Evolutionary conservation across 2,888 invertebrate genomes (phyloP), one percentile per base, ranked within the genome.

Genomic region (Ernsta delagoae): DNA sequence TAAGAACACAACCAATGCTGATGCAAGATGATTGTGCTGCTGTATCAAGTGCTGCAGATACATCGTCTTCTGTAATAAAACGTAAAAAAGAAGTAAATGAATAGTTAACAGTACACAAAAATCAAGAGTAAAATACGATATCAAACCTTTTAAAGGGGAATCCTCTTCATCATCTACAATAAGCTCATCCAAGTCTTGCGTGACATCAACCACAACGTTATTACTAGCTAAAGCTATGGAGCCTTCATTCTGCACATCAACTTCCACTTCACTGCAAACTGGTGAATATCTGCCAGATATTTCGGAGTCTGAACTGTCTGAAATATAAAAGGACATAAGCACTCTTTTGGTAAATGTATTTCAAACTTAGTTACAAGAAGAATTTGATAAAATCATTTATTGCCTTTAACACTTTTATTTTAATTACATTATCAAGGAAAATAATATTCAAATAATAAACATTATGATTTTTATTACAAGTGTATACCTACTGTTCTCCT

Each of bases 281-380:
- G 96, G 96, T 65, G 96, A 96, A 79, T 95, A 95, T 62, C 95
- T 94, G 24, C 95, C 95, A 0, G 95, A 95, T 74, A 92, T 85
- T 74, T 94, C 94, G 0, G 93, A 94, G 81, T 95, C 95, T 1
- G 94, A 94, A 75, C 89, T 91, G 50, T 92, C 94, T 94, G 81
- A 2, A 11, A 57, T 43, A 11, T 43, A 11, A 43, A 43, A 9
- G 9, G 3, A 43, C 24, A 24, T 24, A 24, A 24, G 3, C 3
- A 24, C 24, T 1, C 24, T 24, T n/a, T n/a, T n/a, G n/a, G n/a
- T n/a, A n/a, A n/a, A n/a, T n/a, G n/a, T n/a, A n/a, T n/a, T n/a
- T n/a, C n/a, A n/a, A n/a, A n/a, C n/a, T n/a, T n/a, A n/a, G n/a
- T n/a, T n/a, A n/a, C n/a, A n/a, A n/a, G n/a, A n/a, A n/a, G n/a